Evolutionary conservation across 2,797 vertebrate species (phyloP).

Genomic region (Intellagama lesueurii): DNA sequence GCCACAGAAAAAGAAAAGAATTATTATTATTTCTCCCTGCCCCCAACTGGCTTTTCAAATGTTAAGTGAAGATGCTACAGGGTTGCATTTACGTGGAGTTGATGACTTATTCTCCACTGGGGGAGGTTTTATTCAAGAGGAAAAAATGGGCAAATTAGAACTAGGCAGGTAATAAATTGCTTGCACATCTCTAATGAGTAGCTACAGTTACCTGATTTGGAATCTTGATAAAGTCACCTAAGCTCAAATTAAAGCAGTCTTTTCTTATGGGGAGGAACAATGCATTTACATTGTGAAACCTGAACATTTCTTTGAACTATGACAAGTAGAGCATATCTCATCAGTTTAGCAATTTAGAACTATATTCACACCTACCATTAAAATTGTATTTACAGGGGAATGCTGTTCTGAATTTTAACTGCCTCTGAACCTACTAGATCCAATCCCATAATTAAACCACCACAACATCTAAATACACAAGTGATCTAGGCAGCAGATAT

Average conservation of each 20-base stretch:
- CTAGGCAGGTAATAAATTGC: constrained; percentile 60
- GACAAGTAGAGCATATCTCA: constrained; percentile 20
- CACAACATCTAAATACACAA: neutral
- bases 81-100: constrained; percentile 50
- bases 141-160: constrained; percentile 66
- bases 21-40: constrained; percentile 32
- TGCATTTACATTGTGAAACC: constrained; percentile 53
- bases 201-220: constrained; percentile 60
- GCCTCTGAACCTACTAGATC: constrained; percentile 28
- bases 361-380: constrained; percentile 39
- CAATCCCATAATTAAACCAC: constrained; percentile 1
- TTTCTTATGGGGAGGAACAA: constrained; percentile 53
- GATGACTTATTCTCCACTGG: constrained; percentile 59
- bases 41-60: constrained; percentile 64
- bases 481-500: neutral
- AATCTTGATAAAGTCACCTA: constrained; percentile 54
- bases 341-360: constrained; percentile 21
- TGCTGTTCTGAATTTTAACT: neutral
- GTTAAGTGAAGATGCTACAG: constrained; percentile 57
- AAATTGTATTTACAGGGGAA: neutral
- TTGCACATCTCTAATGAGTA: constrained; percentile 62
- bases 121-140: constrained; percentile 51
- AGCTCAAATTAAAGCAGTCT: constrained; percentile 55
- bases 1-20: constrained; percentile 60
- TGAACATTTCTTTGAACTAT: constrained; percentile 55